Percentiles rank a stretch among this genome's conserved stretches.
phyloP scores from a whole-genome alignment of 1,140 invertebrate genomes.

The Spodoptera litura region DNA sequence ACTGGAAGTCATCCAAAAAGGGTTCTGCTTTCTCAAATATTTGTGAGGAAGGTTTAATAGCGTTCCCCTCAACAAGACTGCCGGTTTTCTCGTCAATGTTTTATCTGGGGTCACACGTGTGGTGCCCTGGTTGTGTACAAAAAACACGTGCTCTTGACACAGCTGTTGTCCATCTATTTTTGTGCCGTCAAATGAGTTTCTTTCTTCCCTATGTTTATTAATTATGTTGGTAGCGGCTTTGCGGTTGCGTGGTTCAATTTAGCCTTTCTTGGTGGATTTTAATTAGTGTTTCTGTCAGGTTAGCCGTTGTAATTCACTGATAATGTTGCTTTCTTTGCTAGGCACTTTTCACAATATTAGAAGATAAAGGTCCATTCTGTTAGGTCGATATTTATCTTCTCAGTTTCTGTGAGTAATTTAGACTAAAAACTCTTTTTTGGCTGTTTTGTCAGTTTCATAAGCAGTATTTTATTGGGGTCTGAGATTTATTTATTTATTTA shows the following conservation, averaged over 20 bases:
- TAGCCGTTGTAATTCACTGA: background rate
- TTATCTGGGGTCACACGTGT: conserved; percentile 60
- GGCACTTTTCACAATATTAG: no score
- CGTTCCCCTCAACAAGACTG: conserved; percentile 5
- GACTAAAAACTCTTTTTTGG: no score
- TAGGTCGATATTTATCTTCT: no score
- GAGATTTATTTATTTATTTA: no score
- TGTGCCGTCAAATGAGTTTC: conserved; percentile 33
- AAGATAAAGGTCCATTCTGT: no score
- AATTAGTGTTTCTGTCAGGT: background rate
- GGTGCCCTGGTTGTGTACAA: conserved; percentile 49
- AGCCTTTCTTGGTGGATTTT: background rate
- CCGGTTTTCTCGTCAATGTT: conserved; percentile 32
- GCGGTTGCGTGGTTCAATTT: conserved; percentile 12
- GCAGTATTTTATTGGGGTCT: no score
- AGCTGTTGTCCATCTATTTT: conserved; percentile 59
- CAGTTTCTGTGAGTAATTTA: no score
- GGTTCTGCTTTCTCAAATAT: conserved; percentile 15
- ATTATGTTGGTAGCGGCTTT: background rate
- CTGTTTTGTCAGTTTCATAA: no score
- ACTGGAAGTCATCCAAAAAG: background rate
- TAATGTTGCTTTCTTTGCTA: background rate
- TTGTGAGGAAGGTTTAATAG: conserved; percentile 6
- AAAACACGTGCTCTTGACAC: conserved; percentile 63
- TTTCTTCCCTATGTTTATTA: conserved; percentile 37